Base-by-base conservation (phyloP, 2,888 invertebrate species). In the Lordiphosa fenestrarum region DNA sequence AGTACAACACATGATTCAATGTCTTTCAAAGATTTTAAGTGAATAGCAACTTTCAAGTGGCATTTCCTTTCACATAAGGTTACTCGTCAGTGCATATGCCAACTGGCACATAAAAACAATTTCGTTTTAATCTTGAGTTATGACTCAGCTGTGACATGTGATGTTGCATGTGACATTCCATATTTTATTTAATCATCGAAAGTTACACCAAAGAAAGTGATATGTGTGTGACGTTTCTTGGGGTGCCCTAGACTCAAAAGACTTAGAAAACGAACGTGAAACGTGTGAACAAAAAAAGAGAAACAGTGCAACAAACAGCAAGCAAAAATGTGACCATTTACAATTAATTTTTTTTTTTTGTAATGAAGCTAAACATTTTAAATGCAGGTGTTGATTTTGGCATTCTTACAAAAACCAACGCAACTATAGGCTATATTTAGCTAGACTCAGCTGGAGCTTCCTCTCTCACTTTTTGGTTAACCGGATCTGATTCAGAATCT, bases 401-500 rank as follows among this genome's bases (percentile, higher is more conserved):
- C 68, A 81, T 81, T 73, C 78, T 64, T 53, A 59, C 63, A 41
- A 41, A 41, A 12, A 7, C 41, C 23, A 25, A 25, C 41, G 12
- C 25, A 44, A 30, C 30, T 49, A 40, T 6, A 15, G 3, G 36
- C 23, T 38, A 63, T 21, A 42, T 58, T 62, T 40, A 38, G 52
- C 50, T 36, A n/a, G 36, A 57, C 57, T 70, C 61, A 66, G 73
- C 77, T 76, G 77, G 58, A 65, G 60, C 69, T 71, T 66, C 71
- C 42, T 49, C 61, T 51, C 56, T 50, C 63, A 25, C 33, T 58
- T 80, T 80, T 80, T 60, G 84, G 77, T 69, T 76, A 82, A 80
- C 80, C 80, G 80, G 80, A 80, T 80, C 84, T 81, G 81, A 73
- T 72, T 80, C 76, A 68, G 69, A 64, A 71, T 56, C 56, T 65